Conservation (phyloP, 1,140 invertebrate genomes). For the Drosophila melanica region DNA sequence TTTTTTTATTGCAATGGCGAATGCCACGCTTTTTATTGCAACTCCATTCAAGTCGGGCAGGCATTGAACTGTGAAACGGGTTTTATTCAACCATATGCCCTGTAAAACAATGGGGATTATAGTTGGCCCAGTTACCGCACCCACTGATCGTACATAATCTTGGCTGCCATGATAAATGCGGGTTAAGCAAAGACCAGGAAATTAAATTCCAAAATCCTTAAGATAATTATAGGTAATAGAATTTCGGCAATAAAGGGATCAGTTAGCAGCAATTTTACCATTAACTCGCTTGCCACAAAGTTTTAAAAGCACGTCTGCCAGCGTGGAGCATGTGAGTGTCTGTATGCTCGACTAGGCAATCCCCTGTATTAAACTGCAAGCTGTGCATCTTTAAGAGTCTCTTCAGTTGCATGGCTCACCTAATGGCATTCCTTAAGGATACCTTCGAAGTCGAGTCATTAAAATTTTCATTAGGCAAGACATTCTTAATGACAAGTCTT, state of each 20-base stretch:
- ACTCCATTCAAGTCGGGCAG: constrained; percentile 69
- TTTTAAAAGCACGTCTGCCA: constrained; percentile 3
- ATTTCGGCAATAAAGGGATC: neutral
- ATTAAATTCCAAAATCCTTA: neutral
- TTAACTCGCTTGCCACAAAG: neutral
- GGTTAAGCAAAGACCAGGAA: neutral
- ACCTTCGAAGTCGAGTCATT: too few relatives aligned
- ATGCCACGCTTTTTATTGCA: constrained; percentile 79
- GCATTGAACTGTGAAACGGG: constrained; percentile 68
- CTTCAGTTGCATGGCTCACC: too few relatives aligned
- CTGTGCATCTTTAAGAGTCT: too few relatives aligned
- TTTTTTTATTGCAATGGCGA: constrained; percentile 70
- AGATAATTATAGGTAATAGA: neutral
- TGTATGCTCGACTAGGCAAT: too few relatives aligned
- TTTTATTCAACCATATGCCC: constrained; percentile 54
- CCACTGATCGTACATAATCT: neutral
- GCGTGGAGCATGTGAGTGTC: too few relatives aligned
- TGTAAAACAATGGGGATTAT: constrained; percentile 38
- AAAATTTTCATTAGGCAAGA: too few relatives aligned
- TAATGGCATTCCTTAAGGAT: too few relatives aligned
- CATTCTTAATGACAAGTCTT: too few relatives aligned
- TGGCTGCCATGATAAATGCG: too few relatives aligned
- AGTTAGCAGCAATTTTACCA: neutral
- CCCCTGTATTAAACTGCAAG: too few relatives aligned
- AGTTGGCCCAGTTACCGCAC: constrained; percentile 27